These are phyloP conservation scores for Watsonalla cultraria DNA, from an alignment of 2,888 invertebrate species.

Conservation along the genomic window DNA sequence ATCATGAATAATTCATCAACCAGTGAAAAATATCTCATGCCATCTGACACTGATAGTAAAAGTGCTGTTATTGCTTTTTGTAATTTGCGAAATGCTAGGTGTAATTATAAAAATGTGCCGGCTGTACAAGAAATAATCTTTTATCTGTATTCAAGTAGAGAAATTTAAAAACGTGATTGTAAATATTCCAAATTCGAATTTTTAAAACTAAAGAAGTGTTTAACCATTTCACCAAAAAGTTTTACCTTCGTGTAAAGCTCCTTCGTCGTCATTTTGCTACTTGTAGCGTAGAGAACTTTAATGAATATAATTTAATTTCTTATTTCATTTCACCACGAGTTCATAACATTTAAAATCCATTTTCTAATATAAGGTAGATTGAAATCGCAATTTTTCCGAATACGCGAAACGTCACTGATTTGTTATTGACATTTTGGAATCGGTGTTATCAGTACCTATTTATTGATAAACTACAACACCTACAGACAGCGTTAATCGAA, in stretches of 20 bases:
- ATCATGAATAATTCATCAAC: slow-evolving; percentile 3
- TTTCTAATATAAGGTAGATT: slow-evolving; percentile 66
- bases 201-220: slow-evolving; percentile 3
- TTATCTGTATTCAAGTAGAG: slow-evolving; percentile 2
- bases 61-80: slow-evolving; percentile 15
- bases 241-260: slow-evolving; percentile 75
- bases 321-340: slow-evolving; percentile 60
- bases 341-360: slow-evolving; percentile 54
- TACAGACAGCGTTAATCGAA: slow-evolving; percentile 15
- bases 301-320: slow-evolving; percentile 24
- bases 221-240: slow-evolving; percentile 14
- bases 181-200: slow-evolving; percentile 26
- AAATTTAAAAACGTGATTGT: slow-evolving; percentile 2
- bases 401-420: slow-evolving; percentile 67
- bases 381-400: slow-evolving; percentile 50
- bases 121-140: slow-evolving; percentile 10
- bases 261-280: slow-evolving; percentile 71
- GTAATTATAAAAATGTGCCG: slow-evolving; percentile 4
- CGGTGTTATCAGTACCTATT: slow-evolving; percentile 50
- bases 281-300: slow-evolving; percentile 18
- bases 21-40: slow-evolving; percentile 28
- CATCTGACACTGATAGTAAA: slow-evolving; percentile 38
- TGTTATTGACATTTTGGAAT: slow-evolving; percentile 55
- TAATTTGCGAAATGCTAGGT: slow-evolving; percentile 11
- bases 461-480: slow-evolving; percentile 22